These are phyloP conservation scores for Lordiphosa stackelbergi DNA, from an alignment of 1,140 invertebrate genomes.

Conservation along the genomic window DNA sequence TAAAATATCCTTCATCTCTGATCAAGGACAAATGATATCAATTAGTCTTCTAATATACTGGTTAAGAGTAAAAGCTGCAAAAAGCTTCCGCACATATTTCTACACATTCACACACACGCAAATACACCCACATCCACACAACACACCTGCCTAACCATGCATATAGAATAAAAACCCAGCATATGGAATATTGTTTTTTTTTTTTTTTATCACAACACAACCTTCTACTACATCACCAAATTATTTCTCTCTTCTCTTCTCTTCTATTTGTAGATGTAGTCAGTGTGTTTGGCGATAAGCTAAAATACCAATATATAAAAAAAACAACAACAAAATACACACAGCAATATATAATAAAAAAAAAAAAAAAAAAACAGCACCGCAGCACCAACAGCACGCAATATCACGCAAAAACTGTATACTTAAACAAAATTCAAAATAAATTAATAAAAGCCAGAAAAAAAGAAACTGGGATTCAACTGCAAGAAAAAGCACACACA, in stretches of 20 bases:
- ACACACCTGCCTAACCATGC: conserved; percentile 25
- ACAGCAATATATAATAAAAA: conserved; percentile 44
- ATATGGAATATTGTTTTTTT: conserved; percentile 26
- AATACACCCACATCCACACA: conserved; percentile 7
- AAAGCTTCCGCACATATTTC: conserved; percentile 29
- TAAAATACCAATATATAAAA: conserved; percentile 56
- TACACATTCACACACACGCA: conserved; percentile 4
- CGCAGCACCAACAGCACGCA: conserved; percentile 65
- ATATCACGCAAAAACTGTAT: conserved; percentile 45
- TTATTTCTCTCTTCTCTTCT: conserved; percentile 75
- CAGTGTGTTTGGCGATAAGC: conserved; percentile 87
- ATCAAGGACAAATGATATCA: too few species aligned
- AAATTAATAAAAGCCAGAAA: conserved; percentile 17
- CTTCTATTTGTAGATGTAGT: conserved; percentile 86
- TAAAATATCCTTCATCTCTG: too few species aligned
- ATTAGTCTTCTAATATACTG: background rate
- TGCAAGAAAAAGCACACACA: conserved; percentile 16
- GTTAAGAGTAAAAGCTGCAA: background rate
- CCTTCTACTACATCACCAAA: conserved; percentile 55
- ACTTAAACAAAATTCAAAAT: conserved; percentile 37
- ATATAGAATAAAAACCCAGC: conserved; percentile 24
- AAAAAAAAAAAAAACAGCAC: conserved; percentile 57
- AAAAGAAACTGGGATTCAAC: conserved; percentile 29
- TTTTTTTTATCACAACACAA: conserved; percentile 29
- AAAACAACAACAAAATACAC: conserved; percentile 49